Evolutionary conservation across 2,797 vertebrate species (phyloP).

Genomic region (Pseudopleuronectes americanus): DNA sequence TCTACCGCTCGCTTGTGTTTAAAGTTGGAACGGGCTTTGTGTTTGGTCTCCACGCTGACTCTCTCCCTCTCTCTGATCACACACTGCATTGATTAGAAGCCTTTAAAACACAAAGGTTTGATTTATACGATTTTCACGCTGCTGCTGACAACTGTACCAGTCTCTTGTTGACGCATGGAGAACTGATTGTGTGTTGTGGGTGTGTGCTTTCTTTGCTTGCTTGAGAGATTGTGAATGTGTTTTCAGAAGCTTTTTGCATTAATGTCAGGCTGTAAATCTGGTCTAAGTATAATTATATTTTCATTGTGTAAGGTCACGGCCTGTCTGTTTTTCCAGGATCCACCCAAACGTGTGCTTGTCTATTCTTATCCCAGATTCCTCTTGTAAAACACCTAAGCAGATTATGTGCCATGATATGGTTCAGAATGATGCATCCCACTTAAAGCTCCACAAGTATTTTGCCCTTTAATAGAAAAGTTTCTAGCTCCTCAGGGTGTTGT

Average conservation of each 20-base stretch:
- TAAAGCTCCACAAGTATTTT: constrained; percentile 23
- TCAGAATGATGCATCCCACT: constrained; percentile 27
- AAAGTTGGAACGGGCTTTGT: constrained; percentile 9
- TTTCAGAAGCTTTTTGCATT: constrained; percentile 43
- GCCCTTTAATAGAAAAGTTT: constrained; percentile 45
- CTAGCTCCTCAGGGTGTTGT: constrained; percentile 4
- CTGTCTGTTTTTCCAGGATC: constrained; percentile 54
- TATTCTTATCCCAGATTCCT: constrained; percentile 36
- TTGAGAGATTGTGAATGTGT: constrained; percentile 49
- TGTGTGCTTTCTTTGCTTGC: constrained; percentile 39
- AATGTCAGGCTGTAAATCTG: constrained; percentile 53
- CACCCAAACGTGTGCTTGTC: constrained; percentile 45
- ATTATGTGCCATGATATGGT: constrained; percentile 17
- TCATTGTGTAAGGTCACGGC: constrained; percentile 45
- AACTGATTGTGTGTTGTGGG: constrained; percentile 44
- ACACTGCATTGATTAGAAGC: constrained; percentile 42
- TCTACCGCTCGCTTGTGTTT: constrained; percentile 36
- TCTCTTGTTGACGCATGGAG: constrained; percentile 40
- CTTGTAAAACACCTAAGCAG: constrained; percentile 38
- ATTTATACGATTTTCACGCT: constrained; percentile 15
- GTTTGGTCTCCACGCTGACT: constrained; percentile 12
- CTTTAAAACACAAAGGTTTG: constrained; percentile 26
- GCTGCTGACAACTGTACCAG: constrained; percentile 13
- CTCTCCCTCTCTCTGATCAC: constrained; percentile 13
- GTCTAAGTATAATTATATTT: constrained; percentile 46